Evolutionary conservation across 2,113 vertebrate genomes (phyloP).

Genomic region (Engystomops pustulosus): DNA sequence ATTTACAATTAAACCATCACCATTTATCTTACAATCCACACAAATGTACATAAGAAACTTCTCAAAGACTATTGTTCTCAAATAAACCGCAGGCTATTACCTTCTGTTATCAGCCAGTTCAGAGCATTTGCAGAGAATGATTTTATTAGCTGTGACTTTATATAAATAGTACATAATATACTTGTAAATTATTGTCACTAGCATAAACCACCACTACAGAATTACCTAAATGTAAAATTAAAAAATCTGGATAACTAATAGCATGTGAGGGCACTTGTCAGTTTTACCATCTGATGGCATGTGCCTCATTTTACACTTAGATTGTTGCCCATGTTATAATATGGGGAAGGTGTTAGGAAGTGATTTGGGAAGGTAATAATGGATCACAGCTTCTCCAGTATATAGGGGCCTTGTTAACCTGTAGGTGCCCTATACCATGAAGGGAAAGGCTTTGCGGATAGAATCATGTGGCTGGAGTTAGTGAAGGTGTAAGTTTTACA

Average conservation of each 20-base stretch:
- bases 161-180: too few species aligned
- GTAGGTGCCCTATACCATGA: not conserved
- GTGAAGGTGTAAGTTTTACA: constrained; percentile 1
- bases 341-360: too few species aligned
- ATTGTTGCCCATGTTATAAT: not conserved
- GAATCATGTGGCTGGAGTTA: not conserved
- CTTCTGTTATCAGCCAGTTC: not conserved
- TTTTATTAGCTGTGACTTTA: too few species aligned
- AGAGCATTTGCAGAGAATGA: not conserved
- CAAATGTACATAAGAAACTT: not conserved
- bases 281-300: not conserved
- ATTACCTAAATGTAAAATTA: not conserved
- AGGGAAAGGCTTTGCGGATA: not conserved
- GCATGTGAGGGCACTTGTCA: not conserved
- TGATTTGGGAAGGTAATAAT: not conserved
- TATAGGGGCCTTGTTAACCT: not conserved
- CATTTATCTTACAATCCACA: too few species aligned
- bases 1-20: too few species aligned
- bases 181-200: too few species aligned
- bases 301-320: not conserved
- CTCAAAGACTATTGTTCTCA: not conserved
- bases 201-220: too few species aligned
- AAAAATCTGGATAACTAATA: not conserved
- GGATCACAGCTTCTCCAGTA: not conserved
- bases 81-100: not conserved